Conservation (phyloP, 2,797 vertebrate species). For the Apogon talboti region DNA sequence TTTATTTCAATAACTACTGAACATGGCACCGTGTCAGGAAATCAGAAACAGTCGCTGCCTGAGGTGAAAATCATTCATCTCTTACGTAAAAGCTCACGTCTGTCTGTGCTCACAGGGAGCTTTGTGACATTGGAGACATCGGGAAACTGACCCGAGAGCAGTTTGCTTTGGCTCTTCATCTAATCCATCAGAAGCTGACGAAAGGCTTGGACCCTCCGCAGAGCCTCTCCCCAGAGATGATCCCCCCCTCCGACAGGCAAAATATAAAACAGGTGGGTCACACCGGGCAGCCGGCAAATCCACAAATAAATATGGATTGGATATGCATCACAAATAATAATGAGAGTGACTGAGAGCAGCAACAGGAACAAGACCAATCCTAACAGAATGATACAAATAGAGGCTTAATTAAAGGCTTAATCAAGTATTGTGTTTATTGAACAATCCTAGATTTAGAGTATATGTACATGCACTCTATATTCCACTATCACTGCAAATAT, state of each 20-base stretch:
- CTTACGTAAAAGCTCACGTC: conserved; percentile 47
- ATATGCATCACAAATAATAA: too few species aligned
- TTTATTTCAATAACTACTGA: conserved; percentile 28
- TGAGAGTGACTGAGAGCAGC: too few species aligned
- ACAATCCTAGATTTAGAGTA: too few species aligned
- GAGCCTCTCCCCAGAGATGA: conserved; percentile 92
- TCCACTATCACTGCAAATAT: too few species aligned
- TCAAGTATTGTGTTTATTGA: too few species aligned
- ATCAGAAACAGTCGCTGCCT: conserved; percentile 54
- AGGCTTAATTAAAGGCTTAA: too few species aligned
- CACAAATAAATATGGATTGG: not conserved
- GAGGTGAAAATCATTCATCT: conserved; percentile 59
- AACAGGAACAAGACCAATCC: too few species aligned
- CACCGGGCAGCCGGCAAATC: not conserved
- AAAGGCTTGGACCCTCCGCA: conserved; percentile 95
- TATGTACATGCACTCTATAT: too few species aligned
- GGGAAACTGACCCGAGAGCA: conserved; percentile 97
- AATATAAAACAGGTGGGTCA: conserved; percentile 81
- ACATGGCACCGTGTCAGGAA: conserved; percentile 28
- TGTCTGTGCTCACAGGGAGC: conserved; percentile 85
- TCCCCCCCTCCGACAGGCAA: conserved; percentile 92
- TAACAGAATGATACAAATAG: too few species aligned
- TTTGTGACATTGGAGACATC: conserved; percentile 94
- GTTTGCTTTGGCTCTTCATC: conserved; percentile 95
- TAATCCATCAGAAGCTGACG: conserved; percentile 94